These are phyloP conservation scores for Crenuchus spilurus DNA, from an alignment of 2,797 vertebrate genomes.

Conservation along the genomic window DNA sequence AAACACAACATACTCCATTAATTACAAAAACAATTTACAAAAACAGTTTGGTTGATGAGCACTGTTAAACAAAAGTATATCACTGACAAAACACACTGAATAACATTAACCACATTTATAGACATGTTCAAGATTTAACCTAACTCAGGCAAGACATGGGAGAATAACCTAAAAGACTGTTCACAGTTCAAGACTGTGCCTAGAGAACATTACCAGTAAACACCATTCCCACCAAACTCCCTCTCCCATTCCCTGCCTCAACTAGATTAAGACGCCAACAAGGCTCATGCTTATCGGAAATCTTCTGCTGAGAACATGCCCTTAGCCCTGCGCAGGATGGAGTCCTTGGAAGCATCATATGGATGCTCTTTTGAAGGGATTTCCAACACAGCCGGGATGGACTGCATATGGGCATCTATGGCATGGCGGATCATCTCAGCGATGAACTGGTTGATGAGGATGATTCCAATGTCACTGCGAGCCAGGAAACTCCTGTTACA, in stretches of 20 bases:
- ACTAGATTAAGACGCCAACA: background rate
- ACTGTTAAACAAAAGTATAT: background rate
- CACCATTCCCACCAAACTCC: background rate
- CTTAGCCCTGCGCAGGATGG: constrained; percentile 89
- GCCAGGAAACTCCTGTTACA: constrained; percentile 85
- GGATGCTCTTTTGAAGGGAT: constrained; percentile 97
- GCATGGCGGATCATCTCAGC: constrained; percentile 96
- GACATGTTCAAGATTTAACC: background rate
- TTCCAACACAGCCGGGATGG: constrained; percentile 91
- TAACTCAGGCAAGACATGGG: background rate
- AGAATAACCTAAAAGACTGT: background rate
- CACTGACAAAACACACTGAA: background rate
- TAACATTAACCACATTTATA: background rate
- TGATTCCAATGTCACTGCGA: constrained; percentile 91
- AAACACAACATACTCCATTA: no score
- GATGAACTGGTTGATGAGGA: constrained; percentile 95
- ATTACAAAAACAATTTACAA: background rate
- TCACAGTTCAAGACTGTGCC: no score
- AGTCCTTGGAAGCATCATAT: constrained; percentile 94
- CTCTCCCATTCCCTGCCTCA: background rate
- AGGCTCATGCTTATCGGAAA: constrained; percentile 77
- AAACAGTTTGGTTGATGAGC: background rate
- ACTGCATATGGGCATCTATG: constrained; percentile 88
- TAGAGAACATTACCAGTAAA: background rate
- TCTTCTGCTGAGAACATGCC: constrained; percentile 94